Evolutionary conservation across 2,888 invertebrate species (phyloP).

Genomic region (Chrysotoxum bicinctum): DNA sequence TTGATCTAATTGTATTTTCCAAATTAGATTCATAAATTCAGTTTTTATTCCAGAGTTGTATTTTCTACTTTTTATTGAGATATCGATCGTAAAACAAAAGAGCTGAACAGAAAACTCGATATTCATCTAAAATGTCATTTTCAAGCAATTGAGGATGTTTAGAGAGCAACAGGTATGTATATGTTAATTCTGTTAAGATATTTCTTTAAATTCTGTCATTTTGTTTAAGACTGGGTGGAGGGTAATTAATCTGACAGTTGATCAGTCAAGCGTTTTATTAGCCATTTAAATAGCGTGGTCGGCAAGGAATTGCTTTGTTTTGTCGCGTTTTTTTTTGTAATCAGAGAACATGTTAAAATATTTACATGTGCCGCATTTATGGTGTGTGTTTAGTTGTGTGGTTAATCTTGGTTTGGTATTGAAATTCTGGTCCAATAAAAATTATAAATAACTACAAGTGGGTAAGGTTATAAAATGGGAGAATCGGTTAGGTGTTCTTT

Average conservation of each 20-base stretch:
- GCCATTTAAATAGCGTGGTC: conserved; percentile 12
- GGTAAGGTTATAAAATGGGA: neutral
- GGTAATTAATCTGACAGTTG: conserved; percentile 67
- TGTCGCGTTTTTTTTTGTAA: neutral
- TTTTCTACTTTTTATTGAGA: neutral
- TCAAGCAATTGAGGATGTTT: conserved; percentile 48
- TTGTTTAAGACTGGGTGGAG: neutral
- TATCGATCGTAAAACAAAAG: conserved; percentile 53
- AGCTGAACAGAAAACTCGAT: conserved; percentile 50
- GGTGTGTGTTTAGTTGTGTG: neutral
- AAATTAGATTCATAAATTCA: conserved; percentile 30
- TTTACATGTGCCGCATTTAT: neutral
- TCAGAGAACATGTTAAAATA: neutral
- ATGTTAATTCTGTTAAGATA: conserved; percentile 8
- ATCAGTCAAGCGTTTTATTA: conserved; percentile 69
- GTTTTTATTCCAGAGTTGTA: neutral
- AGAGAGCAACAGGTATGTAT: neutral
- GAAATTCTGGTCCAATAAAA: neutral
- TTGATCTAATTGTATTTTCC: conserved; percentile 39
- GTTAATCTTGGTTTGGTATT: neutral
- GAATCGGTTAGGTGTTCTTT: neutral
- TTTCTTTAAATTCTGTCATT: conserved; percentile 7
- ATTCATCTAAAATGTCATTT: conserved; percentile 17
- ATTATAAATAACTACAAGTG: neutral
- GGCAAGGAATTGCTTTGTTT: neutral